Evolutionary conservation across 2,888 invertebrate genomes (phyloP), one percentile per base, ranked within the genome.

Genomic region (Anoplius nigerrimus): DNA sequence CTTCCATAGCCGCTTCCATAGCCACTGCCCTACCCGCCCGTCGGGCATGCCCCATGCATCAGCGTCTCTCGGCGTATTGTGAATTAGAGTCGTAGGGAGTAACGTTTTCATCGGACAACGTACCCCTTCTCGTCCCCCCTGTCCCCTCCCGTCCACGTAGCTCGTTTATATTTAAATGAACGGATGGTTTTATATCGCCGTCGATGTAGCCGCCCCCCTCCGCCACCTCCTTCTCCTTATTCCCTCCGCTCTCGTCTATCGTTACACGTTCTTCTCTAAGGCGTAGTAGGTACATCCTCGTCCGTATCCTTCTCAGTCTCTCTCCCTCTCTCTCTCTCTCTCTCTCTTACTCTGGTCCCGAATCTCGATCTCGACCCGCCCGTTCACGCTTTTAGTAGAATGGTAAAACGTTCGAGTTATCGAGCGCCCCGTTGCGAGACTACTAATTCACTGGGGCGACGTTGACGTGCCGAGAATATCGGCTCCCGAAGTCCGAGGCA

Each of bases 131-230:
- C 13, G 42, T 46, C 48, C 18, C 48, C 8, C 5, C n/a, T 16
- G 2, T 46, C 16, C 15, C 16, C 46, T 13, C 5, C 18, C 8
- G 48, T 18, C 18, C 48, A 48, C 48, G 48, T 18, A 48, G 65
- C 71, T 78, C 77, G 79, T 78, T 77, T 78, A 78, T 78, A 78
- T 78, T 78, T 79, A 78, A 78, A 78, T 79, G 79, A 78, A 66
- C 73, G 55, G 64, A 78, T 67, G 78, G 75, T 78, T 73, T 70
- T 70, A 67, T 66, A 71, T 78, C 56, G 53, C 52, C 54, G 51
- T 43, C 64, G 16, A 21, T 52, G 60, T 55, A 21, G 21, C n/a
- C 54, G 63, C 64, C 43, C 57, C 45, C 18, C 48, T 48, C 16
- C 24, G 13, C 53, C 21, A 11, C 3, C 13, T 13, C 15, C 53